Evolutionary conservation across 2,113 vertebrate genomes (phyloP).

Genomic region (Phainopepla nitens): DNA sequence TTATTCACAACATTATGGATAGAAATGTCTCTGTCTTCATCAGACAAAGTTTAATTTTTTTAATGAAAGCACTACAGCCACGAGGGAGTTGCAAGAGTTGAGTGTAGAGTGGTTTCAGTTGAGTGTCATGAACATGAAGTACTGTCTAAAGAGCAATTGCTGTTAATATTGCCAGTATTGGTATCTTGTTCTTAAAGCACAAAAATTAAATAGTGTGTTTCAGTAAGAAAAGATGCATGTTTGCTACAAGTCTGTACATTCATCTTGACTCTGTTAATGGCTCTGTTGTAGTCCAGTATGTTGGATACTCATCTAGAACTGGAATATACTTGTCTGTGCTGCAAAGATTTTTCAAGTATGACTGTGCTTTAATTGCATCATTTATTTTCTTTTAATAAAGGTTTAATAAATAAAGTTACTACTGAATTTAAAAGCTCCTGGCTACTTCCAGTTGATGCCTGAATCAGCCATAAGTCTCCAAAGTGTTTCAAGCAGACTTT

Average conservation of each 20-base stretch:
- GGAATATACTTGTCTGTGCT: not conserved
- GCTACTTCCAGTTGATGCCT: not conserved
- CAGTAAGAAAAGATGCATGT: not conserved
- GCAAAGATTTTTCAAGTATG: not conserved
- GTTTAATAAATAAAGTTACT: not conserved
- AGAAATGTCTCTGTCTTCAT: not conserved
- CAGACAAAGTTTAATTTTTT: not conserved
- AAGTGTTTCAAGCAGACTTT: not conserved
- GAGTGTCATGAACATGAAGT: not conserved
- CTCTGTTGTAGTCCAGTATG: not conserved
- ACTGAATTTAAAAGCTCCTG: not conserved
- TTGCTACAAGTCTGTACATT: not conserved
- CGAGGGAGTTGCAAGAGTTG: not conserved
- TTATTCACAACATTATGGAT: not conserved
- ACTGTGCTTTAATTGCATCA: not conserved
- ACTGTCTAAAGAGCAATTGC: not conserved
- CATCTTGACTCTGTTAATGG: not conserved
- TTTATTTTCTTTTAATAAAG: not conserved
- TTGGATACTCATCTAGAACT: not conserved
- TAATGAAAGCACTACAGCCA: not conserved
- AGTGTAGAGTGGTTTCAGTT: not conserved
- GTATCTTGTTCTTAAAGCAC: not conserved
- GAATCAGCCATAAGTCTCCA: not conserved
- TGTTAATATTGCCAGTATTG: not conserved
- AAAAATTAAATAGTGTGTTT: not conserved